These are phyloP conservation scores for Spizella passerina DNA, from an alignment of 2,797 vertebrate genomes.

Conservation along the genomic window DNA sequence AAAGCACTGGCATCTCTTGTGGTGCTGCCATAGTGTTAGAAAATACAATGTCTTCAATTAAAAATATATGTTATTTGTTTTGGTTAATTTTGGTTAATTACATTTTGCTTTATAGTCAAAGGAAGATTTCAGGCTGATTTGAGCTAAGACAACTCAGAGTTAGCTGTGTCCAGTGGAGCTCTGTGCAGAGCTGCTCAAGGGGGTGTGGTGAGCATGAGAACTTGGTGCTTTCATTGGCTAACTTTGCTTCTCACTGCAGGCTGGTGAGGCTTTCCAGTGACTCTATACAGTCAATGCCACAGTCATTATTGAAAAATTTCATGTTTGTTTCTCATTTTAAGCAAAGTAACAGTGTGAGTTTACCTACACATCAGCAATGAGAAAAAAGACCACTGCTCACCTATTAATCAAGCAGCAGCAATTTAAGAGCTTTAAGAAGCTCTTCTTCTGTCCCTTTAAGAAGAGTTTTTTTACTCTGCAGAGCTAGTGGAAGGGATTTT, in stretches of 20 bases:
- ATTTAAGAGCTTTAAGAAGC: no score
- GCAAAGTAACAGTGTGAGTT: neutral
- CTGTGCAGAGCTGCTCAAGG: neutral
- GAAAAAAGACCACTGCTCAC: neutral
- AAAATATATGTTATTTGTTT: neutral
- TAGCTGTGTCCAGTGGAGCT: neutral
- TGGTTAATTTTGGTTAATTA: neutral
- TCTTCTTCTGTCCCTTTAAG: neutral
- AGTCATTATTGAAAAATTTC: neutral
- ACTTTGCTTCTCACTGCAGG: neutral
- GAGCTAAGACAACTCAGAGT: neutral
- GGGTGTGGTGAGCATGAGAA: fast-evolving
- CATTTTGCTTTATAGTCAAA: neutral
- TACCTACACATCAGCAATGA: neutral
- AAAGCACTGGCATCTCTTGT: neutral
- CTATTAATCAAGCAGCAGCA: neutral
- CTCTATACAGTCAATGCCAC: neutral
- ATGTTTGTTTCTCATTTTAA: neutral
- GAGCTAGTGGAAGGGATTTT: no score
- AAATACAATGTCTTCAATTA: neutral
- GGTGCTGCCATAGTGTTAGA: neutral
- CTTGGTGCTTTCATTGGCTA: neutral
- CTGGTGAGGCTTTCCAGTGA: neutral
- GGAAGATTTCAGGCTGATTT: neutral
- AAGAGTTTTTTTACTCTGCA: neutral